These are phyloP conservation scores for Porites rus DNA, from an alignment of 92 coral and sea anemone genomes.

Conservation along the genomic window DNA sequence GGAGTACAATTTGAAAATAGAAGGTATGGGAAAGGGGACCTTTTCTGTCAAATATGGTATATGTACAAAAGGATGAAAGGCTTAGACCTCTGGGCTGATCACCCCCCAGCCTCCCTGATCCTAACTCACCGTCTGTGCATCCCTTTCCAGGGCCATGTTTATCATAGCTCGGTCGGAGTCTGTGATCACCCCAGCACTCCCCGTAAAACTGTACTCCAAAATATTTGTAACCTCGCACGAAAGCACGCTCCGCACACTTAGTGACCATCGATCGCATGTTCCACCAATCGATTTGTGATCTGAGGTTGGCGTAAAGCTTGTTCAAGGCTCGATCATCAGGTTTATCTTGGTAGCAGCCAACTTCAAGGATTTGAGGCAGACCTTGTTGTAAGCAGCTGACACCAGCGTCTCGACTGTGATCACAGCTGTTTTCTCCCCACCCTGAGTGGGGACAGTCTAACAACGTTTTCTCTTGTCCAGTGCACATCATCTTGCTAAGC, in stretches of 20 bases:
- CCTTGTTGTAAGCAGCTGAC: constrained; percentile 83
- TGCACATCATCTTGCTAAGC: constrained; percentile 79
- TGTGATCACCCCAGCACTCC: constrained; percentile 89
- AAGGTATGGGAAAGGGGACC: no score
- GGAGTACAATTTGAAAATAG: no score
- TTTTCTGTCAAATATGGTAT: no score
- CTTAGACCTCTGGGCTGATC: no score
- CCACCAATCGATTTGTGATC: constrained; percentile 71
- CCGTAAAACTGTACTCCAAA: constrained; percentile 95
- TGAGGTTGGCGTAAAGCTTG: constrained; percentile 66
- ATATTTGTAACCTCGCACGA: constrained; percentile 67
- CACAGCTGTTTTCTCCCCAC: constrained; percentile 72
- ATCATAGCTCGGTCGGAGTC: constrained; percentile 43
- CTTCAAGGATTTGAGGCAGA: constrained; percentile 68
- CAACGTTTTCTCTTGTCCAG: constrained; percentile 67
- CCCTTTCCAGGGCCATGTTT: constrained; percentile 57
- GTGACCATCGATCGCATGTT: constrained; percentile 75
- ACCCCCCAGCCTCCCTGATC: no score
- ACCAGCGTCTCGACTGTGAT: constrained; percentile 82
- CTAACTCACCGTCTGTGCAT: constrained; percentile 68
- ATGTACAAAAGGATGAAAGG: no score
- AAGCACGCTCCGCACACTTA: constrained; percentile 82
- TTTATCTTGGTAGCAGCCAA: constrained; percentile 67
- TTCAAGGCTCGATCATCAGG: constrained; percentile 47
- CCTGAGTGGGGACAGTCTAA: constrained; percentile 68